Base-by-base conservation (phyloP, 2,797 vertebrate species). In the Enteromius thamalakanensis region DNA sequence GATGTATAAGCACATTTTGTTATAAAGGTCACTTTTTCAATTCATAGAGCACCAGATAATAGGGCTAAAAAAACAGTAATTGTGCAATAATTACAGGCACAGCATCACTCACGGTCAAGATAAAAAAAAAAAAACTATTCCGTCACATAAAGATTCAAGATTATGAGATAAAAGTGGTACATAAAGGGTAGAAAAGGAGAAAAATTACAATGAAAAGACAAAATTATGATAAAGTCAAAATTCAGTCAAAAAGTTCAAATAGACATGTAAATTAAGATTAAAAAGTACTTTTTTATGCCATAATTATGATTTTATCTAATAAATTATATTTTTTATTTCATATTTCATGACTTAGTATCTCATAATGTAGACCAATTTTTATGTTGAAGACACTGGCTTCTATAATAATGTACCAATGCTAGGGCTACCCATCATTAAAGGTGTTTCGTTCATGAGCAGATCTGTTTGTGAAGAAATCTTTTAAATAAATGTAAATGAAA, bases 21-120 rank as follows among this genome's bases (percentile, higher is more conserved):
- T 78, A 60, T 49, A 64, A 37, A 51, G 40, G 51, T 71, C 75
- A 78, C 4, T 3, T 47, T 70, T 76, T 67, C 11, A 53, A 55
- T 58, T 26, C 37, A 40, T 47, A 21, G 4, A 19, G 23, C 34
- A 58, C 26, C 17, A n/a, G 51, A 77, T 69, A 58, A 69, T 19
- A 42, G 12, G 34, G 17, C 26, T 45, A 32, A 77, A 83, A 40
- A 68, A 77, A 47, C 23, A 65, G 29, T 51, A 37, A 81, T 37
- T 47, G 26, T 45, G 58, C 58, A 65, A 37, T 75, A 42, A 67
- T 67, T 15, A 65, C 47, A 40, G 9, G n/a, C 8, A 51, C 49
- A 79, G 34, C 49, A 79, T 23, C 14, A 26, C 29, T 65, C 19
- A 0, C 6, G n/a, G 21, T 53, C 32, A 37, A 37, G 32, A 68